phyloP scores from a whole-genome alignment of 2,113 vertebrate genomes.

The Leptocoma aspasia region DNA sequence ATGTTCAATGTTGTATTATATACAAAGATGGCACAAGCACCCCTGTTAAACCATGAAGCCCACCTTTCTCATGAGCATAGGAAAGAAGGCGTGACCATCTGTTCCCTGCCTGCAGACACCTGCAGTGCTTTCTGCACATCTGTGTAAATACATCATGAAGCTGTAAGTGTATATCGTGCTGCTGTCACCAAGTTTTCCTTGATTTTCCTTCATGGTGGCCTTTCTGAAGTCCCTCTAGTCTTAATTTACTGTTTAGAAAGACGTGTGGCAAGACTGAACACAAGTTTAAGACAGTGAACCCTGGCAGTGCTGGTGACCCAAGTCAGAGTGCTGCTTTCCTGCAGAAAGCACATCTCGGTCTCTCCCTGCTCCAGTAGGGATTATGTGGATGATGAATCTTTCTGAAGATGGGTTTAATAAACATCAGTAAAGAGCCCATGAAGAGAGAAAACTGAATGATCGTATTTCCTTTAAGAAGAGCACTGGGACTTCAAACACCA shows the following conservation, averaged over 20 bases:
- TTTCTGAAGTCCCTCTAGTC: not conserved
- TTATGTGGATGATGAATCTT: not conserved
- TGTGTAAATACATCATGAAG: not conserved
- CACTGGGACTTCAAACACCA: not conserved
- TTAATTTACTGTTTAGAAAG: not conserved
- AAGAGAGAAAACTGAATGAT: not conserved
- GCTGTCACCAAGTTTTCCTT: not conserved
- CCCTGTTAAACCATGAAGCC: not conserved
- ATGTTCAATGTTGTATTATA: not conserved
- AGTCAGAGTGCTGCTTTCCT: not conserved
- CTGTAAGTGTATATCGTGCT: accelerated
- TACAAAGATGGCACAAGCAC: not conserved
- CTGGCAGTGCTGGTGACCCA: not conserved
- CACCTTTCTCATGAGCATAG: not conserved
- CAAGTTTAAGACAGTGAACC: not conserved
- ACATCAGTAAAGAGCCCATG: not conserved
- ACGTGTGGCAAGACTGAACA: not conserved
- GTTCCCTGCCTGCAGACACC: not conserved
- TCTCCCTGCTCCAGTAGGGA: not conserved
- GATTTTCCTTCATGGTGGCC: not conserved
- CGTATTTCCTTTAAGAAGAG: not conserved
- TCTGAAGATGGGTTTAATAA: not conserved
- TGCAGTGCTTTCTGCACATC: not conserved
- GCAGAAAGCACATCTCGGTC: accelerated
- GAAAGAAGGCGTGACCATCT: not conserved